phyloP scores from a whole-genome alignment of 2,888 invertebrate genomes.

The Pristionchus mayeri region DNA sequence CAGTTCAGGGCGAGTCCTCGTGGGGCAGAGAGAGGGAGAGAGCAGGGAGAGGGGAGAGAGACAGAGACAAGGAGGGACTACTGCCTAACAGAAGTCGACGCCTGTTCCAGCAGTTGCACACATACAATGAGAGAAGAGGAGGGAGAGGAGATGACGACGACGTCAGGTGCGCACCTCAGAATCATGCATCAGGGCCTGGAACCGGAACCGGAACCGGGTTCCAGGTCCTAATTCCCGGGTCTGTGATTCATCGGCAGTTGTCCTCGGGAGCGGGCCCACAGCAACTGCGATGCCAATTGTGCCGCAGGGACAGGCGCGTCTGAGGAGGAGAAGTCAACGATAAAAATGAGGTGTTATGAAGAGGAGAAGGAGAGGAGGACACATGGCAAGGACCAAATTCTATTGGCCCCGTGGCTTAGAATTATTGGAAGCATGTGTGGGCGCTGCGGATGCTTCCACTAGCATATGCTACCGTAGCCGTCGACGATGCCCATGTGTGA shows the following conservation, averaged over 20 bases:
- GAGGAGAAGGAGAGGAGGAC: background rate
- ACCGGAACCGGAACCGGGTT: background rate
- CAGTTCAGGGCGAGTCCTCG: background rate
- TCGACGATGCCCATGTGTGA: too few relatives aligned
- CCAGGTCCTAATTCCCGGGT: background rate
- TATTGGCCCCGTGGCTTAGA: background rate
- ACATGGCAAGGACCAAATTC: background rate
- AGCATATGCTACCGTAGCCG: background rate
- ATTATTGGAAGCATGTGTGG: conserved; percentile 32
- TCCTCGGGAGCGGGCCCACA: background rate
- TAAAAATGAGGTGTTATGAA: conserved; percentile 21
- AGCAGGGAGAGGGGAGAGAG: background rate
- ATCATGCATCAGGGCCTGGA: background rate
- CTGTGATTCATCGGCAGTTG: background rate
- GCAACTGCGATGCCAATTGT: conserved; percentile 32
- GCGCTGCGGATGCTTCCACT: background rate
- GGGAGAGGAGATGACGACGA: conserved; percentile 15
- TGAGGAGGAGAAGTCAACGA: background rate
- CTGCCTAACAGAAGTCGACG: conserved; percentile 44
- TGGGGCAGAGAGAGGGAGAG: background rate
- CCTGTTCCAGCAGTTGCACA: conserved; percentile 33
- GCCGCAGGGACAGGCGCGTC: background rate
- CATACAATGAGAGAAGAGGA: conserved; percentile 3
- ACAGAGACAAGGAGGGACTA: background rate
- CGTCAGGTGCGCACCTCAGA: background rate